Evolutionary conservation across 2,888 invertebrate species (phyloP).

Genomic region (Synanthedon vespiformis): DNA sequence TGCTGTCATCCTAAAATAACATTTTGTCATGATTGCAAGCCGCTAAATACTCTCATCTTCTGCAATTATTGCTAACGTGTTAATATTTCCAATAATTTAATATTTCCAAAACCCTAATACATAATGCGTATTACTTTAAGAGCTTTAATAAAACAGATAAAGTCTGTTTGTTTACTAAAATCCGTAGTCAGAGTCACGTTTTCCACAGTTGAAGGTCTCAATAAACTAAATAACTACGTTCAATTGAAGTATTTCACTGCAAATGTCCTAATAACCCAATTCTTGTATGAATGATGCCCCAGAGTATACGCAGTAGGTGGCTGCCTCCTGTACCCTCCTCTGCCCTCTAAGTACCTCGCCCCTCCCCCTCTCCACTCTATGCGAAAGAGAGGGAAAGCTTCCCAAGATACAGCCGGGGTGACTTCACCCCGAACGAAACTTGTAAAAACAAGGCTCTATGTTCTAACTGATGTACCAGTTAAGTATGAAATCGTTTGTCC

Average conservation of each 20-base stretch:
- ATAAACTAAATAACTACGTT: background rate
- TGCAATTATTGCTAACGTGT: too few relatives aligned
- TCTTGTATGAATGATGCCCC: conserved; percentile 29
- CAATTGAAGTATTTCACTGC: conserved; percentile 6
- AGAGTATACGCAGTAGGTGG: conserved; percentile 11
- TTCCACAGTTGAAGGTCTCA: too few relatives aligned
- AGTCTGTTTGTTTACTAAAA: too few relatives aligned
- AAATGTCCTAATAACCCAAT: conserved; percentile 26
- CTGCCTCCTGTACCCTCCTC: conserved; percentile 5
- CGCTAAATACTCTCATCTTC: too few relatives aligned
- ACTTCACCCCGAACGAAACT: background rate
- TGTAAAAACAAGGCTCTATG: background rate
- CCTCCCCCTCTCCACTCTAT: background rate
- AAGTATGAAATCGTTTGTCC: too few relatives aligned
- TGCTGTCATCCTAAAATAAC: too few relatives aligned
- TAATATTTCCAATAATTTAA: too few relatives aligned
- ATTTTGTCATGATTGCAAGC: too few relatives aligned
- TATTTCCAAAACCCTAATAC: too few relatives aligned
- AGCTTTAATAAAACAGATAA: too few relatives aligned
- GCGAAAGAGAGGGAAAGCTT: background rate
- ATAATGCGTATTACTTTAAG: too few relatives aligned
- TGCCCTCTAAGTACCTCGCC: conserved; percentile 1
- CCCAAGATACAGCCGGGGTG: background rate
- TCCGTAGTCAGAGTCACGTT: too few relatives aligned
- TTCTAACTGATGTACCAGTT: background rate